Evolutionary conservation across 2,113 vertebrate species (phyloP).

Genomic region (Pelmatolapia mariae): DNA sequence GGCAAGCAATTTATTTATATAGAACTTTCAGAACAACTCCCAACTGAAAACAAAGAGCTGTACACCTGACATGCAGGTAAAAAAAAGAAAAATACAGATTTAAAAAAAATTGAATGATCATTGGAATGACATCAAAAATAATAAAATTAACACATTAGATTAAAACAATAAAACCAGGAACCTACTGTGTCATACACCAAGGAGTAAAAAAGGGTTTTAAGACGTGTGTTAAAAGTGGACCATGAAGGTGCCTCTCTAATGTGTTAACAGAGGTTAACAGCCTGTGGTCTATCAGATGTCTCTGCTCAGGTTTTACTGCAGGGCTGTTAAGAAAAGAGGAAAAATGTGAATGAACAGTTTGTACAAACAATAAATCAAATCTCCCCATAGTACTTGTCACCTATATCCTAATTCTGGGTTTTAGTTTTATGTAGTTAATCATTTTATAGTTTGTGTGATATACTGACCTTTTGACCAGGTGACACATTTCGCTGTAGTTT

Average conservation of each 20-base stretch:
- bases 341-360: background rate
- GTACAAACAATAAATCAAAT: background rate
- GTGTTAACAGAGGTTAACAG: background rate
- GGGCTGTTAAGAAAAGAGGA: background rate
- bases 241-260: background rate
- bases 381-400: accelerated
- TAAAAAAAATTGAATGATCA: background rate
- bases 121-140: accelerated
- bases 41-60: background rate
- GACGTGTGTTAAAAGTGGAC: too few relatives aligned
- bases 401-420: accelerated
- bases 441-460: accelerated
- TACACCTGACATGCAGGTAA: background rate
- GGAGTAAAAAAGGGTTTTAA: too few relatives aligned
- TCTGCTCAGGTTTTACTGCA: background rate
- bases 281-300: background rate
- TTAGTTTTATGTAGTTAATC: background rate
- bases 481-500: background rate
- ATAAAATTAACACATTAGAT: background rate
- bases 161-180: background rate
- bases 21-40: background rate
- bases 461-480: accelerated
- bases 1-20: background rate
- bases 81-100: accelerated
- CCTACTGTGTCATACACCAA: background rate